phyloP scores from a whole-genome alignment of 2,113 vertebrate genomes.

The Emydocephalus ijimae region DNA sequence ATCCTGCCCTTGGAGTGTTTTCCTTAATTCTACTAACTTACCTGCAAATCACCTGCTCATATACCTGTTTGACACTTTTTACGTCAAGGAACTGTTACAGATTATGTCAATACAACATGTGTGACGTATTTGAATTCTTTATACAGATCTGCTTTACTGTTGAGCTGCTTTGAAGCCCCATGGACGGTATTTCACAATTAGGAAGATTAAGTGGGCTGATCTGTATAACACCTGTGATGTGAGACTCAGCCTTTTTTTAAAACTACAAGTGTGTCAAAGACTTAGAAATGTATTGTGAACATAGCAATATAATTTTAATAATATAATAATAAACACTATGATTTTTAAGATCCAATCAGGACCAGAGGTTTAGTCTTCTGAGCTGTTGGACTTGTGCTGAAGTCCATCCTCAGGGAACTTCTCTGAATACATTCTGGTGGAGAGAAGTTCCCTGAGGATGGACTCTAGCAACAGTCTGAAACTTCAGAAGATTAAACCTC shows the following conservation, averaged over 20 bases:
- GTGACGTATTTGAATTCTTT: neutral
- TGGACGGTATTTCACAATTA: neutral
- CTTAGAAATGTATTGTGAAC: neutral
- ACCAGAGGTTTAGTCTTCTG: neutral
- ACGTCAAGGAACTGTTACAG: constrained; percentile 27
- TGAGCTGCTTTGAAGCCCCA: neutral
- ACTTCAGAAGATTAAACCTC: neutral
- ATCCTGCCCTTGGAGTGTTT: neutral
- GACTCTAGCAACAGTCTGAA: neutral
- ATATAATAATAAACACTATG: neutral
- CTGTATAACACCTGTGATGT: neutral
- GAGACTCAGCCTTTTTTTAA: neutral
- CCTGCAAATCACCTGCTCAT: constrained; percentile 28
- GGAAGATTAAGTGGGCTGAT: neutral
- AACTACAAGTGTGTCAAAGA: neutral
- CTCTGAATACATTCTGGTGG: neutral
- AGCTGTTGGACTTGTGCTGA: neutral
- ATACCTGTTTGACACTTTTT: constrained; percentile 25
- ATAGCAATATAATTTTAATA: neutral
- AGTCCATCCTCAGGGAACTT: neutral
- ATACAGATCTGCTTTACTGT: neutral
- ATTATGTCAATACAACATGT: neutral
- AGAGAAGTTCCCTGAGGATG: neutral
- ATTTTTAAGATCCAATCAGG: neutral
- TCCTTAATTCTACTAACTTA: neutral